A percentile compares a stretch with the other conserved stretches of the same genome.
These are phyloP conservation scores for Chironomus tepperi DNA, from an alignment of 1,140 invertebrate genomes.

Conservation along the genomic window DNA sequence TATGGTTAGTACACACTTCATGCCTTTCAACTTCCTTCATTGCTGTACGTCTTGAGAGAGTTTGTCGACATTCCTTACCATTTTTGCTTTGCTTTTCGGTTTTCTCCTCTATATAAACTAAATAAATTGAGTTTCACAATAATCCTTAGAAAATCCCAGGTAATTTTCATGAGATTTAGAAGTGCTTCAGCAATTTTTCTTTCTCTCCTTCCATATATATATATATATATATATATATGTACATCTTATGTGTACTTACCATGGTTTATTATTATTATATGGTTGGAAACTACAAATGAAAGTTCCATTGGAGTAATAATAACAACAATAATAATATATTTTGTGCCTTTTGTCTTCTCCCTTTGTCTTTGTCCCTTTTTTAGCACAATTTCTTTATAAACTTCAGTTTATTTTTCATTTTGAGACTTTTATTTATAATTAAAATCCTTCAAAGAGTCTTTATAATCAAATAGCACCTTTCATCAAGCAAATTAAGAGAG, in stretches of 20 bases:
- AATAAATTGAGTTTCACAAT: slow-evolving; percentile 22
- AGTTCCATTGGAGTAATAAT: neutral
- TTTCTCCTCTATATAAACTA: neutral
- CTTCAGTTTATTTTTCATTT: too few species aligned
- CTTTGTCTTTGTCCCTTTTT: too few species aligned
- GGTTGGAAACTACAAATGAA: neutral
- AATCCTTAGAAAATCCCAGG: slow-evolving; percentile 21
- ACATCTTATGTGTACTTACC: neutral
- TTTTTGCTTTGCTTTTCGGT: too few species aligned
- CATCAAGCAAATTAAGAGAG: too few species aligned
- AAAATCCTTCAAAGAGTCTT: too few species aligned
- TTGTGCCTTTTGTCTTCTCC: too few species aligned
- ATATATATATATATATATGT: too few species aligned
- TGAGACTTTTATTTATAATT: too few species aligned
- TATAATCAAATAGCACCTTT: too few species aligned
- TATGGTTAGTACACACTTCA: too few species aligned
- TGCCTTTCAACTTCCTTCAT: too few species aligned
- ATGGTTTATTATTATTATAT: slow-evolving; percentile 15
- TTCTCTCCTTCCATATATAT: neutral
- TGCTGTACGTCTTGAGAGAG: neutral
- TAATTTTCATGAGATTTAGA: slow-evolving; percentile 21
- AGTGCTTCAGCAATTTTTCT: slow-evolving; percentile 14
- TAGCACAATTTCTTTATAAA: too few species aligned
- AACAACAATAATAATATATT: neutral
- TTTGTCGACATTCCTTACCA: neutral